Evolutionary conservation across 2,797 vertebrate species (phyloP).

Genomic region (Platalea minor): DNA sequence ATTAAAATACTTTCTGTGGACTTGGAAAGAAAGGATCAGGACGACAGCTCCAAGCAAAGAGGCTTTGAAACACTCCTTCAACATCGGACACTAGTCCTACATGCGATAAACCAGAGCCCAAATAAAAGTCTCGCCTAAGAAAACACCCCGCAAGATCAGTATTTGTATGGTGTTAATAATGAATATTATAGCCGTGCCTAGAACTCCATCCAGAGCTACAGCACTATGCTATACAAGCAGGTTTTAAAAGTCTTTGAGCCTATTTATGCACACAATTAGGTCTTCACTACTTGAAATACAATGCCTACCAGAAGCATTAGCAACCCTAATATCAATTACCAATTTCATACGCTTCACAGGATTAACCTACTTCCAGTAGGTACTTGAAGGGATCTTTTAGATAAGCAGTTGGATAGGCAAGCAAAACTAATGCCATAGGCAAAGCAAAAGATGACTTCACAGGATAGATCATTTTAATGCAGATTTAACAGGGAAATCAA

Average conservation of each 20-base stretch:
- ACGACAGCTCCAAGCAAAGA: not conserved
- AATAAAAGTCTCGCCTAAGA: not conserved
- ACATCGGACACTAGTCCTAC: not conserved
- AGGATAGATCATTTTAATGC: not conserved
- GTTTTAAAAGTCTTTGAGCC: not conserved
- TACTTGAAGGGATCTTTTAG: not conserved
- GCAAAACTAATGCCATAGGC: not conserved
- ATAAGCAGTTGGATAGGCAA: not conserved
- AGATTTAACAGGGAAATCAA: not conserved
- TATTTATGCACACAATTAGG: not conserved
- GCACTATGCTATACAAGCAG: not conserved
- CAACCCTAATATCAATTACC: not conserved
- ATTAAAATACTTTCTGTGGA: slow-evolving; percentile 2
- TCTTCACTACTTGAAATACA: not conserved
- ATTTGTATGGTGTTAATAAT: not conserved
- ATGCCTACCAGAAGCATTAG: not conserved
- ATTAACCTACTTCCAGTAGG: not conserved
- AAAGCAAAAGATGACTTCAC: not conserved
- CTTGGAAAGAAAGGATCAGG: not conserved
- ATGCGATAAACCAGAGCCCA: not conserved
- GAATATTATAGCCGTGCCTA: not conserved
- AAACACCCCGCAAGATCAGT: not conserved
- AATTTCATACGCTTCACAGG: not conserved
- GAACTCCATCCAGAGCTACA: not conserved
- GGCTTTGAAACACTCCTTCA: not conserved